Evolutionary conservation across 2,113 vertebrate genomes (phyloP), one percentile per base, ranked within the genome.

Genomic region (Poicephalus meyeri): DNA sequence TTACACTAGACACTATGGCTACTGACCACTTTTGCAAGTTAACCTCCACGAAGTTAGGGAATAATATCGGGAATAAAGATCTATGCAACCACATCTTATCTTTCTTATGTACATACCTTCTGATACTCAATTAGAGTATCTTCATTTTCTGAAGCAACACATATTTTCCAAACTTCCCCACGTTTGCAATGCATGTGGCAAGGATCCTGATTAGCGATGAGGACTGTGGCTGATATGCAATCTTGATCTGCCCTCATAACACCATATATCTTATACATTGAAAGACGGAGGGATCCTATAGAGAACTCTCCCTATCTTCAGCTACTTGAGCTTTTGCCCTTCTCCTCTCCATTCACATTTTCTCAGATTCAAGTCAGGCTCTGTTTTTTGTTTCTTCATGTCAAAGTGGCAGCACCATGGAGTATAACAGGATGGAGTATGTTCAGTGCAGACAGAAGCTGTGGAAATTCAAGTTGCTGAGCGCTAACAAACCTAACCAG

Each of bases 251-350:
- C 86, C 64, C 80, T 56, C 65, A 90, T 52, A 83, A 60, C 68
- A 91, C 55, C 82, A 91, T 37, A 39, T 44, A 90, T 74, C 68
- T 86, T 70, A 58, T 1, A 35, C 74, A 89, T 19, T 80, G 68
- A 91, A 91, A 89, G 93, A 96, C 95, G 85, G 79, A 95, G 96
- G 88, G 76, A 94, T 86, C 42, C 78, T 52, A 10, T 60, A 64
- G n/a, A 78, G 82, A 92, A 68, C 64, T 82, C 80, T 86, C 79
- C 86, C 81, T 73, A 49, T 91, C 39, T 80, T 33, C 66, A 91
- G 18, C 39, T 46, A 73, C 84, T 93, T 93, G 66, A 85, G 89
- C 58, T 89, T 90, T 96, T 93, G 68, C 92, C 44, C 89, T 92
- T 79, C 88, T 92, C 66, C 73, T 63, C 46, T 80, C 63, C 56